Evolutionary conservation across 1,140 invertebrate species (phyloP), one percentile per base, ranked within the genome.

Genomic region (Neodiprion fabricii): DNA sequence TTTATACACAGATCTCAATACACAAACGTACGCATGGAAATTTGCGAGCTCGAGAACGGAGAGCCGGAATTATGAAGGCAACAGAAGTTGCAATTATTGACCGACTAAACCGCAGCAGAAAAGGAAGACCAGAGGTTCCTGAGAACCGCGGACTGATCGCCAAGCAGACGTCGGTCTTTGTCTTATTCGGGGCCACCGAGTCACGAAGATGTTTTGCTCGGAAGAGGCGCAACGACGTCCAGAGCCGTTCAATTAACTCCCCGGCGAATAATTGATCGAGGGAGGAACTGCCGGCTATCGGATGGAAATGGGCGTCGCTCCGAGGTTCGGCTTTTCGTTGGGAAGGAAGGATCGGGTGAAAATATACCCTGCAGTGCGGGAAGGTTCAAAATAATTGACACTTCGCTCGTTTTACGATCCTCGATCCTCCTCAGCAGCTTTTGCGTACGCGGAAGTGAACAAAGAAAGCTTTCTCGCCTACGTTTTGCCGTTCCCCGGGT

Each of bases 61-160:
- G 28, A 40, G 28, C 28, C 28, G 53, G n/a, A 61, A 40, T 40
- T 40, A 40, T 17, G n/a, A 17, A 17, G 53, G 4, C 11, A 5
- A 61, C 53, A 61, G 53, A 61, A 61, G 53, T 61, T 17, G 53
- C 53, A 61, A 61, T 61, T 61, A 61, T 61, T 61, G 53, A 61
- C 53, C 53, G 53, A 61, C 53, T 61, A 61, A 61, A 61, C 53
- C 9, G 53, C 53, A 9, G 53, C 28, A 40, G 28, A 40, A 40
- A 40, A 40, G 28, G 28, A 40, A 40, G 28, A 40, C 28, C 28
- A 40, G 28, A 40, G 53, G 53, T 61, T 61, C 53, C 53, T 61
- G 53, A 61, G 53, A 61, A 61, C 53, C 53, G 9, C 8, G n/a
- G 53, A 61, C 53, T 2, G 28, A 40, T 40, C 28, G 28, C 53